phyloP scores from a whole-genome alignment of 2,888 invertebrate species.

The Harpalus rufipes region DNA sequence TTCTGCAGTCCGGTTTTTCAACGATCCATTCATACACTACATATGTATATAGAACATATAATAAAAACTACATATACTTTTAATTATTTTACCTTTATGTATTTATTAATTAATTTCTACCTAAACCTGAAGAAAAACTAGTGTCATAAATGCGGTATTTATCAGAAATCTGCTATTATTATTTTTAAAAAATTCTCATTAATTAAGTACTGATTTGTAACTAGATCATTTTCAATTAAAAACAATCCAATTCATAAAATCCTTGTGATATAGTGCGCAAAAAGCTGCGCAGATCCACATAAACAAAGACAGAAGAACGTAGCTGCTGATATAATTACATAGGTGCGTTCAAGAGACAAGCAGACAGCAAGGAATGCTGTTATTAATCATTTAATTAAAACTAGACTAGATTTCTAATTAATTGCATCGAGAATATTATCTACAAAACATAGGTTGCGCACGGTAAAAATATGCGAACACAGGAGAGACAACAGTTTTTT shows the following conservation, averaged over 20 bases:
- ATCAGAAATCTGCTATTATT: background rate
- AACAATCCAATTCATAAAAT: conserved; percentile 24
- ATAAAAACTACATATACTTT: too few relatives aligned
- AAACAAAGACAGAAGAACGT: conserved; percentile 45
- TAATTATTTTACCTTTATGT: too few relatives aligned
- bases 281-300: conserved; percentile 16
- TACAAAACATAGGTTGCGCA: conserved; percentile 59
- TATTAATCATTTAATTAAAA: conserved; percentile 68
- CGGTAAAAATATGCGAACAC: conserved; percentile 57
- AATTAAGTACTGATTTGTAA: conserved; percentile 29
- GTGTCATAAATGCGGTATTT: background rate
- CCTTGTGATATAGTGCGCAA: conserved; percentile 22
- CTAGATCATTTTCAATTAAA: conserved; percentile 6
- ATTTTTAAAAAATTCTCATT: background rate
- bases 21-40: too few relatives aligned
- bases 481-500: conserved; percentile 57
- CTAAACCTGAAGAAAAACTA: background rate
- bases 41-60: too few relatives aligned
- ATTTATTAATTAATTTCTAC: background rate
- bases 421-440: conserved; percentile 67
- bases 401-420: conserved; percentile 68
- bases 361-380: conserved; percentile 67
- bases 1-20: too few relatives aligned
- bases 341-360: conserved; percentile 63
- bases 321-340: conserved; percentile 60